A percentile compares a stretch with the other conserved stretches of the same genome.
These are phyloP conservation scores for Pediacus dermestoides DNA, from an alignment of 2,888 invertebrate species.

Conservation along the genomic window DNA sequence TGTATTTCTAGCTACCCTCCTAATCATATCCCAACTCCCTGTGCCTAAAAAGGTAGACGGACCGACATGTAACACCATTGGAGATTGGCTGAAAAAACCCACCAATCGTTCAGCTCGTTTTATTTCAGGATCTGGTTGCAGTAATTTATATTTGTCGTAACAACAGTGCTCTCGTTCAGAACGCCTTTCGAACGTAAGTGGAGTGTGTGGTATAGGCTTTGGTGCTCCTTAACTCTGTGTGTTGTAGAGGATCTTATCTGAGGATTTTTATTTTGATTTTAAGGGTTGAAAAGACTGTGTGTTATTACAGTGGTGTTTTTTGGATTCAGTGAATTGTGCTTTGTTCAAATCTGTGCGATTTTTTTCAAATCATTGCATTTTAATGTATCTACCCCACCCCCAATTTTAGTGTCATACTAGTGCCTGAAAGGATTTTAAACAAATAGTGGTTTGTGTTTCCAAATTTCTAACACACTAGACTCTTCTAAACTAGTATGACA, in stretches of 20 bases:
- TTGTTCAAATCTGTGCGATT: too few relatives aligned
- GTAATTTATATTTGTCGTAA: conserved; percentile 72
- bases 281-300: conserved; percentile 25
- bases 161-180: conserved; percentile 81
- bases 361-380: too few relatives aligned
- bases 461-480: too few relatives aligned
- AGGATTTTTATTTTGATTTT: conserved; percentile 12
- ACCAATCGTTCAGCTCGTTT: conserved; percentile 52
- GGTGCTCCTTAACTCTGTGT: too few relatives aligned
- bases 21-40: conserved; percentile 45
- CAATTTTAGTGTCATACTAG: conserved; percentile 37
- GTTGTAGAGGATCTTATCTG: conserved; percentile 19
- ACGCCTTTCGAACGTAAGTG: conserved; percentile 97
- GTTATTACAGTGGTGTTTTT: too few relatives aligned
- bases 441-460: conserved; percentile 29
- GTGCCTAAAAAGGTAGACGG: conserved; percentile 65
- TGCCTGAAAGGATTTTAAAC: conserved; percentile 27
- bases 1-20: conserved; percentile 44
- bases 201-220: too few relatives aligned
- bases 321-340: too few relatives aligned
- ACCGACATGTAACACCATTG: conserved; percentile 50
- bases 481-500: conserved; percentile 11
- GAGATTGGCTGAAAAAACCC: conserved; percentile 48
- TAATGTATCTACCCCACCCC: too few relatives aligned
- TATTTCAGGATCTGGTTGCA: conserved; percentile 72